Evolutionary conservation across 92 coral and sea anemone species (phyloP).

Genomic region (Heteractis magnifica): DNA sequence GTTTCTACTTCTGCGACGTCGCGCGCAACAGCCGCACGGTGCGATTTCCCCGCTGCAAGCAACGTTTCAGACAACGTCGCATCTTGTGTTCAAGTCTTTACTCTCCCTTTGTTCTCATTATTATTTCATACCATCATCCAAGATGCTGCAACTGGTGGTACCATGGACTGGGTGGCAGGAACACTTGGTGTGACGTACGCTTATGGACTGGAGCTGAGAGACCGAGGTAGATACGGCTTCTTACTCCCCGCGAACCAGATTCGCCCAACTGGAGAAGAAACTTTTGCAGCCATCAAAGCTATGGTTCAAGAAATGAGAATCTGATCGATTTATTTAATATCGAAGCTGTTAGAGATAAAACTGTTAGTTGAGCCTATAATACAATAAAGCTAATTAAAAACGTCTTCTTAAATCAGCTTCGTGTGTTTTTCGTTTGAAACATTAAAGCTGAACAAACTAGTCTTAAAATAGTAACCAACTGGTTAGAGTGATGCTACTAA

Average conservation of each 20-base stretch:
- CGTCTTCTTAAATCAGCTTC: too few relatives aligned
- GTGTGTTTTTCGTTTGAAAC: too few relatives aligned
- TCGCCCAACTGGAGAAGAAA: conserved; percentile 65
- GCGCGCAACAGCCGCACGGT: too few relatives aligned
- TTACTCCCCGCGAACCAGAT: conserved; percentile 67
- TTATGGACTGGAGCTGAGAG: conserved; percentile 70
- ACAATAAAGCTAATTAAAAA: too few relatives aligned
- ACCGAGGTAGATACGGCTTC: conserved; percentile 67
- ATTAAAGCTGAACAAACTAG: too few relatives aligned
- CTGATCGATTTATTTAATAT: conserved; percentile 4
- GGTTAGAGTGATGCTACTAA: too few relatives aligned
- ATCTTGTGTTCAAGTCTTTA: too few relatives aligned
- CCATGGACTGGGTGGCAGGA: conserved; percentile 68
- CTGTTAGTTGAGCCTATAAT: too few relatives aligned
- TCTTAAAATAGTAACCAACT: too few relatives aligned
- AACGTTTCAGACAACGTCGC: too few relatives aligned
- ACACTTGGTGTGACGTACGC: conserved; percentile 58
- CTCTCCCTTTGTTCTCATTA: not conserved
- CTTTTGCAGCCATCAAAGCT: conserved; percentile 70
- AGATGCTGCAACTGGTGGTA: conserved; percentile 62
- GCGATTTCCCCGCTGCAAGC: too few relatives aligned
- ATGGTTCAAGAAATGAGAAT: conserved; percentile 59
- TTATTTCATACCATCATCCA: not conserved
- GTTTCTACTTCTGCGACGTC: too few relatives aligned
- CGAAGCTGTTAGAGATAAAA: not conserved